These are phyloP conservation scores for Germaria angustata DNA, from an alignment of 2,888 invertebrate species.

Conservation along the genomic window DNA sequence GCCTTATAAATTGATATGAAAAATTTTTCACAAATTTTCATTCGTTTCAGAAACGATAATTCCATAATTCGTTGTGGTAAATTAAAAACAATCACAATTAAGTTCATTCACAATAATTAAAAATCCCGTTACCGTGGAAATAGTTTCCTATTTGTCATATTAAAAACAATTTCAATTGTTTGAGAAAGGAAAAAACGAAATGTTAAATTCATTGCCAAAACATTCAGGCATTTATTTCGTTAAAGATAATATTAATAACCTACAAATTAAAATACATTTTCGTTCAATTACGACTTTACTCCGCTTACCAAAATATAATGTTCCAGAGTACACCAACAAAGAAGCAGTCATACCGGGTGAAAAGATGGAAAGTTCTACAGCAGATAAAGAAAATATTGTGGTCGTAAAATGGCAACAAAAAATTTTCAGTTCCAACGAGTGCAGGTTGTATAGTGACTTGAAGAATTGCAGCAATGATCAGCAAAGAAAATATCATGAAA, in stretches of 20 bases:
- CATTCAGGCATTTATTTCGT: constrained; percentile 77
- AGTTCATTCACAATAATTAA: not conserved
- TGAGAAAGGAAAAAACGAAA: constrained; percentile 36
- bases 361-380: not conserved
- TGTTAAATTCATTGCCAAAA: constrained; percentile 72
- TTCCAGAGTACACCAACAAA: constrained; percentile 21
- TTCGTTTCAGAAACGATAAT: too few species aligned
- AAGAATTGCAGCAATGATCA: constrained; percentile 83
- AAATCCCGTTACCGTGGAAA: constrained; percentile 44
- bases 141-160: not conserved
- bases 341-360: not conserved
- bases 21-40: too few species aligned
- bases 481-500: constrained; percentile 82
- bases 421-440: constrained; percentile 83
- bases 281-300: constrained; percentile 76
- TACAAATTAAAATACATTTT: constrained; percentile 72
- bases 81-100: too few species aligned
- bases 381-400: constrained; percentile 63
- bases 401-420: constrained; percentile 87
- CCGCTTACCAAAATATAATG: constrained; percentile 77
- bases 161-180: not conserved
- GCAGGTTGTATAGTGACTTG: constrained; percentile 82
- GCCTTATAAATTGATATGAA: too few species aligned
- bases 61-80: too few species aligned
- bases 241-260: constrained; percentile 73